Conservation (phyloP, 2,797 vertebrate species). For the Smutsia gigantea region DNA sequence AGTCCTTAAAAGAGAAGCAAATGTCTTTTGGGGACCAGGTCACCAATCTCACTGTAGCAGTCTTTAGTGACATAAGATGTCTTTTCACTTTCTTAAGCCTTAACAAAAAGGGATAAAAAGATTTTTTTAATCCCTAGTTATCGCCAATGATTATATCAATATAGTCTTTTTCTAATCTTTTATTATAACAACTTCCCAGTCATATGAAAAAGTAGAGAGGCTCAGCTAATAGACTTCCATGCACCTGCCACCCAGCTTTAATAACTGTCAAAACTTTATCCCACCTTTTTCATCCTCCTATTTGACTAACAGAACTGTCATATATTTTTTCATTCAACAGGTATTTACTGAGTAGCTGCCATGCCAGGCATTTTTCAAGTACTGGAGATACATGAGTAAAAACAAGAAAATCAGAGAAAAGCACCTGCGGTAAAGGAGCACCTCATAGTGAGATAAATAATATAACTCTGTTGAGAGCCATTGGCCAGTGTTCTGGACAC, state of each 20-base stretch:
- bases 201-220: background rate
- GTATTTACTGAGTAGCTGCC: background rate
- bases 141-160: background rate
- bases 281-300: background rate
- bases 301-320: background rate
- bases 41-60: background rate
- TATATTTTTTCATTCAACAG: background rate
- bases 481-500: background rate
- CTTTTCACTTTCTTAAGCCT: background rate
- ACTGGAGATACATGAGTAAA: background rate
- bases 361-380: background rate
- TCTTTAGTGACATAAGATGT: background rate
- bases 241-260: background rate
- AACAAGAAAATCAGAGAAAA: background rate
- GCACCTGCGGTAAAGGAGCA: background rate
- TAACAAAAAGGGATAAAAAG: background rate
- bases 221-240: background rate
- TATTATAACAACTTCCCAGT: slow-evolving; percentile 3
- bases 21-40: background rate
- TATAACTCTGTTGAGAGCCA: background rate
- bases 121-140: background rate
- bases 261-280: slow-evolving; percentile 6
- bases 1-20: slow-evolving; percentile 33
- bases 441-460: background rate
- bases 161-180: background rate